Evolutionary conservation across 1,140 invertebrate species (phyloP), one percentile per base, ranked within the genome.

Genomic region (Ylistrum balloti): DNA sequence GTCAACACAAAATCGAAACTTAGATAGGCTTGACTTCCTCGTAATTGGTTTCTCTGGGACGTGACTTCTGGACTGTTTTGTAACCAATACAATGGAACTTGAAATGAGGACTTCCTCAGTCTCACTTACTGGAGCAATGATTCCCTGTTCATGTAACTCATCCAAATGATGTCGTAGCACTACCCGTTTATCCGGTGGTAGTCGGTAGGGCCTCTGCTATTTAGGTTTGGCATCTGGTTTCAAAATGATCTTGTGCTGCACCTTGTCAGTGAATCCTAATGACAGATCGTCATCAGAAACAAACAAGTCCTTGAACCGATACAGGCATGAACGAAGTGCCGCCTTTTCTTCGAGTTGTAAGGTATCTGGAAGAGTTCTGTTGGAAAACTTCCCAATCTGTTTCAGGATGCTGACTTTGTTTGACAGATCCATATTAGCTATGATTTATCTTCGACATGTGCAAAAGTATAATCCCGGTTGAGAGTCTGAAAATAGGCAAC

Each of bases 31-130:
- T 15, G 41, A 45, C 17, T 45, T 17, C 41, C 41, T 45, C 1
- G 41, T 45, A 1, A 45, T 45, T 33, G 22, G 22, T 74, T 88
- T 56, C 17, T 33, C 34, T 13, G 89, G 85, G 10, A 34, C 32
- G 7, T 22, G 7, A 17, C n/a, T 89, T 89, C 35, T 17, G 33
- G 35, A 38, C 15, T 86, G 48, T 33, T 88, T 90, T 9, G 90
- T 45, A 5, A 90, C 90, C 48, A 90, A 48, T 1, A 90, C 90
- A 35, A 90, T 41, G 10, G 90, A 87, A 34, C 90, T 90, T 3
- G 90, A 88, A 9, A 90, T 90, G 0, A 85, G 74, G 22, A 90
- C 33, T 33, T 87, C 34, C 33, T 90, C 90, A 32, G 48, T 34
- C 48, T 88, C 90, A n/a, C 45, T 56, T 0, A 90, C 90, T 20